Evolutionary conservation across 2,113 vertebrate genomes (phyloP).

Genomic region (Hyperopisus bebe): DNA sequence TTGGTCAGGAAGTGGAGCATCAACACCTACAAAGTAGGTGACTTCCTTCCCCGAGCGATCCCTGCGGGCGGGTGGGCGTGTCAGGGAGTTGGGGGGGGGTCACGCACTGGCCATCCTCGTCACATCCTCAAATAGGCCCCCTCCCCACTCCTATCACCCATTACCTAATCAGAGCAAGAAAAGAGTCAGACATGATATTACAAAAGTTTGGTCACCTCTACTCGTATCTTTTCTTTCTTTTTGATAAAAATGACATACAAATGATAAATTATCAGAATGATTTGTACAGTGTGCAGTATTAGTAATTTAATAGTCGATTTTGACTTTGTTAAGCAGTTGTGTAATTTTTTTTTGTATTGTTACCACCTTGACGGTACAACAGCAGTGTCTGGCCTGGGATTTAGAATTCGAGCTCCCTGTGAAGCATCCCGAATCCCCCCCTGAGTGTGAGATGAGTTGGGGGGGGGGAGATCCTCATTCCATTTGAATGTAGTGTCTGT

Average conservation of each 20-base stretch:
- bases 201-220: background rate
- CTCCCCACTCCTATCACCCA: background rate
- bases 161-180: background rate
- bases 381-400: background rate
- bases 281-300: background rate
- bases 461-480: background rate
- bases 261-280: too few relatives aligned
- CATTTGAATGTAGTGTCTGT: background rate
- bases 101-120: background rate
- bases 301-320: background rate
- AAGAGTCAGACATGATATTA: background rate
- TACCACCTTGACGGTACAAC: background rate
- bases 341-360: background rate
- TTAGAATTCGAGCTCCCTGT: background rate
- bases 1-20: constrained; percentile 95
- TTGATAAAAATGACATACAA: too few relatives aligned
- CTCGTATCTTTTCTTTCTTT: background rate
- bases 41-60: background rate
- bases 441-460: background rate
- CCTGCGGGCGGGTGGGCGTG: too few relatives aligned
- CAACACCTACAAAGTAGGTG: constrained; percentile 91
- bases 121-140: background rate
- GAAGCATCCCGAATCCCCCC: background rate
- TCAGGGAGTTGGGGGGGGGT: too few relatives aligned
- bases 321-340: background rate